phyloP scores from a whole-genome alignment of 1,140 invertebrate species.

The Macrostomum lignano region DNA sequence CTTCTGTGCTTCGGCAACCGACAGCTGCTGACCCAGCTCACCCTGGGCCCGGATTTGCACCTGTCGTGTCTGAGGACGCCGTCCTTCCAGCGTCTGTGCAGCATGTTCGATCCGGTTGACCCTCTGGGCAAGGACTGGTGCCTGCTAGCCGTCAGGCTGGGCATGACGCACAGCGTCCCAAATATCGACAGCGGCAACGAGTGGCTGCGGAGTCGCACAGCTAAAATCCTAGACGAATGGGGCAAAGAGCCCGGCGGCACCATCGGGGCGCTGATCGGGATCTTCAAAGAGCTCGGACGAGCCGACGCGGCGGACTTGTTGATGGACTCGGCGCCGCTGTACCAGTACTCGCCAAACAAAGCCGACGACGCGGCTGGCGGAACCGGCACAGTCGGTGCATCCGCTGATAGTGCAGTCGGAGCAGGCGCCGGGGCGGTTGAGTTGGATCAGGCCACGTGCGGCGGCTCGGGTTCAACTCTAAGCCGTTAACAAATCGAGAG shows the following conservation, averaged over 20 bases:
- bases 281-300: constrained; percentile 31
- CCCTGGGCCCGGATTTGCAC: constrained; percentile 30
- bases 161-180: constrained; percentile 33
- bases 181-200: constrained; percentile 26
- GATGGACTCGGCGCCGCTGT: constrained; percentile 26
- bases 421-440: too few relatives aligned
- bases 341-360: constrained; percentile 16
- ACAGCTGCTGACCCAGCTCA: constrained; percentile 24
- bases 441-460: too few relatives aligned
- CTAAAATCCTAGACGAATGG: constrained; percentile 31
- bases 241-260: constrained; percentile 19
- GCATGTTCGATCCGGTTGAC: constrained; percentile 44
- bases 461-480: too few relatives aligned
- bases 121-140: constrained; percentile 52
- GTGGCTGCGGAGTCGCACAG: constrained; percentile 25
- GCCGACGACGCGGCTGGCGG: too few relatives aligned
- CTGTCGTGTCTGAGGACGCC: constrained; percentile 31
- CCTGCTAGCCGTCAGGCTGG: constrained; percentile 43
- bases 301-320: constrained; percentile 31
- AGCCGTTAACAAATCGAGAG: too few relatives aligned
- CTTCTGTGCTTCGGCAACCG: constrained; percentile 38
- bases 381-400: too few relatives aligned
- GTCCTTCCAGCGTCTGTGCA: constrained; percentile 28
- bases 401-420: too few relatives aligned
- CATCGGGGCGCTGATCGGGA: constrained; percentile 27